Conservation (phyloP, 2,113 vertebrate species). For the Mungos mungo region DNA sequence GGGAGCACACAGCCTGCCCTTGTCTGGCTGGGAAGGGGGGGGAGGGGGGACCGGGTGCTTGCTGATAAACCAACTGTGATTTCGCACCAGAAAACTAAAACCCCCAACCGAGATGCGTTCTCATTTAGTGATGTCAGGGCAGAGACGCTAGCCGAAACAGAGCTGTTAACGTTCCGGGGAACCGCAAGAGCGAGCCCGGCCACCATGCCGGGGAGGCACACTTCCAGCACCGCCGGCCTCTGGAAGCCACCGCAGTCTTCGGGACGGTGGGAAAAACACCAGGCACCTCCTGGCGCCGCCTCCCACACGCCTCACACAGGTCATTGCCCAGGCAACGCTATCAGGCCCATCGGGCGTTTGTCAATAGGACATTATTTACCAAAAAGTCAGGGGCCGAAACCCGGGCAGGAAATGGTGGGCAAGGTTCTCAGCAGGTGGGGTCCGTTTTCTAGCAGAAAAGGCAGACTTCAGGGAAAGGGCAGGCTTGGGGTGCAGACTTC, state of each 20-base stretch:
- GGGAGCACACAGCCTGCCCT: neutral
- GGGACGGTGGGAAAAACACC: neutral
- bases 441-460: neutral
- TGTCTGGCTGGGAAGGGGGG: neutral
- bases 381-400: neutral
- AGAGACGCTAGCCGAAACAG: constrained; percentile 30
- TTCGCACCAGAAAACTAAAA: constrained; percentile 53
- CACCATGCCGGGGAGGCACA: neutral
- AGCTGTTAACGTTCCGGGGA: constrained; percentile 53
- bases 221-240: neutral
- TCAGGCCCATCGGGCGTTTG: neutral
- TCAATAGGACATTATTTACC: neutral
- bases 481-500: neutral
- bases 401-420: neutral
- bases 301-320: neutral
- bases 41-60: neutral
- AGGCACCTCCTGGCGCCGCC: neutral
- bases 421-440: neutral
- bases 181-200: neutral
- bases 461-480: neutral
- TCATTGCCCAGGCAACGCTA: neutral
- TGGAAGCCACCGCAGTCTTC: neutral
- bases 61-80: constrained; percentile 56
- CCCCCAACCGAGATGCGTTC: constrained; percentile 4
- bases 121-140: constrained; percentile 50